A percentile compares a stretch with the other conserved stretches of the same genome.
Conservation (phyloP, 2,113 vertebrate species). For the Saccopteryx bilineata region DNA sequence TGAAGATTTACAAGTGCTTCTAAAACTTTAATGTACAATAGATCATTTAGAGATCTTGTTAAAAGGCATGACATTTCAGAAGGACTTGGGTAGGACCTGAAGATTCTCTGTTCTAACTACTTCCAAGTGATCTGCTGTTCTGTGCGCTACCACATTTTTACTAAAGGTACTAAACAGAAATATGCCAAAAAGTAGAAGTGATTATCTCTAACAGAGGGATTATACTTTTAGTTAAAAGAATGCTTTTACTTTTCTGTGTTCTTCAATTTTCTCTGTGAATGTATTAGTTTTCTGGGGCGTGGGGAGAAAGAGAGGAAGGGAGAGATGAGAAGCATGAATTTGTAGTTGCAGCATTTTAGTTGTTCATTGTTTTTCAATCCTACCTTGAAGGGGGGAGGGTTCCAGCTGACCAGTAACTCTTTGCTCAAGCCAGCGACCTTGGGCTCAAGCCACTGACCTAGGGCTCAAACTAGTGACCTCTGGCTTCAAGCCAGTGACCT, state of each 20-base stretch:
- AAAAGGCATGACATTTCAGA: background rate
- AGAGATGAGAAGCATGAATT: too few relatives aligned
- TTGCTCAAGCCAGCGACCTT: too few relatives aligned
- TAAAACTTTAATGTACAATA: background rate
- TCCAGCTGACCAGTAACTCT: too few relatives aligned
- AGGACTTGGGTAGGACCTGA: background rate
- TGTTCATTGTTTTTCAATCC: too few relatives aligned
- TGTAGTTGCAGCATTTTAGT: too few relatives aligned
- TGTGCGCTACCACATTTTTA: background rate
- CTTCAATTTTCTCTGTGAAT: slow-evolving; percentile 34
- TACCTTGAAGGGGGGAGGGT: too few relatives aligned
- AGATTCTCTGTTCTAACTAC: background rate
- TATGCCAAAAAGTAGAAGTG: slow-evolving; percentile 4
- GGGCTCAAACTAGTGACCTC: too few relatives aligned
- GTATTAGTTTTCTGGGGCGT: background rate
- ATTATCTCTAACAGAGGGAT: background rate
- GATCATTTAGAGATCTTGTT: background rate
- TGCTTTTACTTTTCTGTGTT: slow-evolving; percentile 24
- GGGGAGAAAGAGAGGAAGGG: too few relatives aligned
- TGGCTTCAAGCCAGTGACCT: too few relatives aligned
- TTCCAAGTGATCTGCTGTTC: background rate
- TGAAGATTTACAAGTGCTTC: slow-evolving; percentile 24
- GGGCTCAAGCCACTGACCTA: too few relatives aligned
- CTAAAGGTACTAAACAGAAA: slow-evolving; percentile 38
- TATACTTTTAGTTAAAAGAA: background rate